phyloP scores from a whole-genome alignment of 1,140 invertebrate species.

The Sminthurides bifidus region DNA sequence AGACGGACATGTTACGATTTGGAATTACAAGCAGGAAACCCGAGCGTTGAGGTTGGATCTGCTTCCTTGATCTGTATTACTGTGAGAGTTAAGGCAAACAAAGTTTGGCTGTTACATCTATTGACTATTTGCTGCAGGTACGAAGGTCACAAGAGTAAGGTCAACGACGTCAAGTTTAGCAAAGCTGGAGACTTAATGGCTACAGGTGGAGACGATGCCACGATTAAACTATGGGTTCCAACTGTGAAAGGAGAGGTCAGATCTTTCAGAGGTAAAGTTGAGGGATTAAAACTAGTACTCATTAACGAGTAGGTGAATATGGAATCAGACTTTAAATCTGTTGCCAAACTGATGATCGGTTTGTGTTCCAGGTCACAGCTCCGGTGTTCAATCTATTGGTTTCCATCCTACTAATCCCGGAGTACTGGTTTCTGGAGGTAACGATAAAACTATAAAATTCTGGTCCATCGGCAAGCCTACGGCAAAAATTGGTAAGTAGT shows the following conservation, averaged over 20 bases:
- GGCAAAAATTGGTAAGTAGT: not conserved
- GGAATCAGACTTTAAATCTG: too few species aligned
- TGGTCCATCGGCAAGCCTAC: slow-evolving; percentile 4
- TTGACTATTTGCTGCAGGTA: slow-evolving; percentile 11
- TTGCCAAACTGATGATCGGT: too few species aligned
- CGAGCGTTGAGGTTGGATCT: not conserved
- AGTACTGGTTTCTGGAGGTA: slow-evolving; percentile 10
- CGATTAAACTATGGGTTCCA: slow-evolving; percentile 23
- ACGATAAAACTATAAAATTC: slow-evolving; percentile 26
- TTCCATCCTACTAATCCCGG: slow-evolving; percentile 12
- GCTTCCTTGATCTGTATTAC: not conserved
- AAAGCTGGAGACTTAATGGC: slow-evolving; percentile 23
- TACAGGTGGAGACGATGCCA: slow-evolving; percentile 12
- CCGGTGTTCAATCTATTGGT: slow-evolving; percentile 7
- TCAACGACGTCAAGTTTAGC: slow-evolving; percentile 15
- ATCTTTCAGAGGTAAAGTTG: slow-evolving; percentile 13
- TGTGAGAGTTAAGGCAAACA: not conserved
- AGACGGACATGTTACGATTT: not conserved
- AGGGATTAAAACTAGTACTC: too few species aligned
- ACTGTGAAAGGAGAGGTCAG: slow-evolving; percentile 13
- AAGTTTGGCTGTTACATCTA: not conserved
- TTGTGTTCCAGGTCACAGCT: too few species aligned
- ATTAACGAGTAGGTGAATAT: too few species aligned
- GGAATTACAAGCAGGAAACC: slow-evolving; percentile 4
- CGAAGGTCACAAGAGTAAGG: slow-evolving; percentile 15